phyloP scores from a whole-genome alignment of 2,888 invertebrate species.

The Neoaliturus tenellus region DNA sequence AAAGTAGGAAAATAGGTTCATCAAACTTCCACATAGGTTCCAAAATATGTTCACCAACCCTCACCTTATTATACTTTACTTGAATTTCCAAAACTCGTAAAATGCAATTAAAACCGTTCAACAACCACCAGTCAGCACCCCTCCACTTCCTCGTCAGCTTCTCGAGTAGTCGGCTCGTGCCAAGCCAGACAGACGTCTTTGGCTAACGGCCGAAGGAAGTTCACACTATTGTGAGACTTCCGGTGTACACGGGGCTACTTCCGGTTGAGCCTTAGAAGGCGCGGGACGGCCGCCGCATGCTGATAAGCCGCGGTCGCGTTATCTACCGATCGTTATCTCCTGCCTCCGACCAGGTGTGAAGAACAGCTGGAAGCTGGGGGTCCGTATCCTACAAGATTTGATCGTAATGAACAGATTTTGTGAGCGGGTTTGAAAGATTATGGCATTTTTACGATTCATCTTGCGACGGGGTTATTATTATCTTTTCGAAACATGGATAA shows the following conservation, averaged over 20 bases:
- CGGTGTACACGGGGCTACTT: neutral
- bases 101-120: no score
- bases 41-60: no score
- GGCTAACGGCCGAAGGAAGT: neutral
- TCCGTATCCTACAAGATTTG: no score
- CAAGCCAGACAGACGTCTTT: neutral
- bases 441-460: neutral
- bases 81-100: no score
- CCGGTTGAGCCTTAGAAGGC: constrained; percentile 6
- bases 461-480: no score
- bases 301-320: neutral
- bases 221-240: neutral
- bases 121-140: no score
- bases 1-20: no score
- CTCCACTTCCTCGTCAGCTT: no score
- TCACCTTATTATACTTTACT: no score
- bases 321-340: neutral
- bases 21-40: no score
- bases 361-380: neutral
- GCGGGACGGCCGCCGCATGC: neutral
- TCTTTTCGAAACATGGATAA: no score
- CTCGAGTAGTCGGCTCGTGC: neutral
- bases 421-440: no score
- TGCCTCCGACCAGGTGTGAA: neutral
- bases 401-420: neutral